Percentiles rank a stretch among this genome's conserved stretches.
These are phyloP conservation scores for Murina feae DNA, from an alignment of 2,113 vertebrate species.

Conservation along the genomic window DNA sequence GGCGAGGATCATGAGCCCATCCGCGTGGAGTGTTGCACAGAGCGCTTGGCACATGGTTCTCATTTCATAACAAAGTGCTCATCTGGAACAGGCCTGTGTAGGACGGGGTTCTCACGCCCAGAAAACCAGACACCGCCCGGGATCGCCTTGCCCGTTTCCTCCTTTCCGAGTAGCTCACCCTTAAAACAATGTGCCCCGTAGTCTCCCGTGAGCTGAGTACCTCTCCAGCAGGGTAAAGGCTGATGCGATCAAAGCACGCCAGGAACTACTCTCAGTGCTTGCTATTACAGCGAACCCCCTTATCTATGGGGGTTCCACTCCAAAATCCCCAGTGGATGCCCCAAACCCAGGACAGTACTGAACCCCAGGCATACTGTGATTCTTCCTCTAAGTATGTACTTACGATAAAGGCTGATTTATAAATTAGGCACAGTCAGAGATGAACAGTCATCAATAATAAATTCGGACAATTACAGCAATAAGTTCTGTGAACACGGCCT, in stretches of 20 bases:
- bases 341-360: not conserved
- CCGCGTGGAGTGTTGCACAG: accelerated
- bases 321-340: not conserved
- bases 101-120: not conserved
- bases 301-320: not conserved
- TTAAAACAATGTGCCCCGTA: not conserved
- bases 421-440: not conserved
- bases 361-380: not conserved
- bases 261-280: not conserved
- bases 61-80: not conserved
- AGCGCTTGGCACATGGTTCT: not conserved
- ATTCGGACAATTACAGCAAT: not conserved
- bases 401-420: not conserved
- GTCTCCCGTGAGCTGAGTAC: not conserved
- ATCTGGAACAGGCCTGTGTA: not conserved
- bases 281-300: not conserved
- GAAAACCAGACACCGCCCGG: not conserved
- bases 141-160: not conserved
- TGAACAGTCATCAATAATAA: not conserved
- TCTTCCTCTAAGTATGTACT: not conserved
- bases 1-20: not conserved
- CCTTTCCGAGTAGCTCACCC: not conserved
- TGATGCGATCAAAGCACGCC: not conserved
- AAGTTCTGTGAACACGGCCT: not conserved
- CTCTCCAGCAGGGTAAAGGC: not conserved